These are phyloP conservation scores for Rhinogobius similis DNA, from an alignment of 2,113 vertebrate species.

Conservation along the genomic window DNA sequence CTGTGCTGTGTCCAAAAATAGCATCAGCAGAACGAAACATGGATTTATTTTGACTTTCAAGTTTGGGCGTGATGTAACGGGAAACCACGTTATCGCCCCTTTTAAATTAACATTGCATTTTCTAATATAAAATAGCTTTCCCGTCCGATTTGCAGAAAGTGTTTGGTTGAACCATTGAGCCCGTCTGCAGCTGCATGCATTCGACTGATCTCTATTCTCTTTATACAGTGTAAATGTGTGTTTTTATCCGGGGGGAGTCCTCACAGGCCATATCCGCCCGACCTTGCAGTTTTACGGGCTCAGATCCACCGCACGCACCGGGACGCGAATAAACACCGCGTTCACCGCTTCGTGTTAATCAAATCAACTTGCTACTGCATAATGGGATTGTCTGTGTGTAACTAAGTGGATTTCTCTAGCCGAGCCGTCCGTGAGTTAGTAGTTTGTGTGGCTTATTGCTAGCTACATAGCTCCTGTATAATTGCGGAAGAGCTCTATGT, in stretches of 20 bases:
- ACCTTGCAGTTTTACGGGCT: slow-evolving; percentile 62
- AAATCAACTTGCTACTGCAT: slow-evolving; percentile 59
- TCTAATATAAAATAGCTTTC: slow-evolving; percentile 33
- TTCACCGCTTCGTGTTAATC: slow-evolving; percentile 28
- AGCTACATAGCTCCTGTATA: slow-evolving; percentile 53
- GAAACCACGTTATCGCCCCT: slow-evolving; percentile 55
- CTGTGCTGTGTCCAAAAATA: neutral
- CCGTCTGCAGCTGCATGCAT: neutral
- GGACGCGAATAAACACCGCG: slow-evolving; percentile 17
- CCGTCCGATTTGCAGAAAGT: slow-evolving; percentile 16
- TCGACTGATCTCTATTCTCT: neutral
- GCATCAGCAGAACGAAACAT: neutral
- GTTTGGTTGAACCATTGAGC: neutral
- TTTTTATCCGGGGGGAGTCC: slow-evolving; percentile 26
- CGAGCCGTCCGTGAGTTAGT: slow-evolving; percentile 21
- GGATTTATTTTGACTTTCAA: neutral
- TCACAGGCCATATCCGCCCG: slow-evolving; percentile 61
- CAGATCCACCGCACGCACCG: neutral
- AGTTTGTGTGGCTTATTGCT: slow-evolving; percentile 47
- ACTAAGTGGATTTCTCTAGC: slow-evolving; percentile 71
- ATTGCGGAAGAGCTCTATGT: slow-evolving; percentile 71
- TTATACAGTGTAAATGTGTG: slow-evolving; percentile 20
- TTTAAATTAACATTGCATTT: slow-evolving; percentile 44
- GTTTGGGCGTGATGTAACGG: neutral
- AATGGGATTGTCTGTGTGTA: slow-evolving; percentile 62